Conservation (phyloP, 2,888 invertebrate species). For the Actias luna region DNA sequence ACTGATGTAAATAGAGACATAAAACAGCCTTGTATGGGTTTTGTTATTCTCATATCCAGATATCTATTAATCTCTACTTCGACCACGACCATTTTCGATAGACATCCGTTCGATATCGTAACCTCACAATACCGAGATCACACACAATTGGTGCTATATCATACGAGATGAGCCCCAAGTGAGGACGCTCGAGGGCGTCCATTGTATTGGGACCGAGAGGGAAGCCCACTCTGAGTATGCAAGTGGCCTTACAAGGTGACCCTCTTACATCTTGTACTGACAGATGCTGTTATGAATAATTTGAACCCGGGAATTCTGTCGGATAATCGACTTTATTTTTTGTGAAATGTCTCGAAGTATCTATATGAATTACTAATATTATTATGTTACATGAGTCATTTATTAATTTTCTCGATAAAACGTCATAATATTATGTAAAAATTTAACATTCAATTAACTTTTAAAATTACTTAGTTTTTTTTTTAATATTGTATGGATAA, state of each 20-base stretch:
- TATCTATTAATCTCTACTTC: constrained; percentile 9
- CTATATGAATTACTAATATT: not conserved
- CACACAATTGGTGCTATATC: constrained; percentile 20
- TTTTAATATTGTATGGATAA: too few relatives aligned
- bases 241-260: constrained; percentile 27
- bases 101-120: constrained; percentile 23
- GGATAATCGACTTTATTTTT: not conserved
- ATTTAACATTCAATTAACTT: too few relatives aligned
- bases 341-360: not conserved
- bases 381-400: not conserved
- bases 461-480: too few relatives aligned
- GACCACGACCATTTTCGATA: constrained; percentile 21
- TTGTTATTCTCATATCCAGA: constrained; percentile 11
- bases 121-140: constrained; percentile 14
- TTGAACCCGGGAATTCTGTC: not conserved
- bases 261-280: constrained; percentile 21
- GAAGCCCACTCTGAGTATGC: constrained; percentile 28
- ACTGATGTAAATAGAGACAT: not conserved
- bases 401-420: too few relatives aligned
- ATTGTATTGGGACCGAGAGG: constrained; percentile 33
- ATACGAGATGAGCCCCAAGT: constrained; percentile 28
- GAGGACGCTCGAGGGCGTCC: constrained; percentile 25
- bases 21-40: not conserved
- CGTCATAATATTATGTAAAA: too few relatives aligned
- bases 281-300: constrained; percentile 2